A percentile compares a stretch with the other conserved stretches of the same genome.
Conservation (phyloP, 92 coral and sea anemone species). For the Diadumene lineata region DNA sequence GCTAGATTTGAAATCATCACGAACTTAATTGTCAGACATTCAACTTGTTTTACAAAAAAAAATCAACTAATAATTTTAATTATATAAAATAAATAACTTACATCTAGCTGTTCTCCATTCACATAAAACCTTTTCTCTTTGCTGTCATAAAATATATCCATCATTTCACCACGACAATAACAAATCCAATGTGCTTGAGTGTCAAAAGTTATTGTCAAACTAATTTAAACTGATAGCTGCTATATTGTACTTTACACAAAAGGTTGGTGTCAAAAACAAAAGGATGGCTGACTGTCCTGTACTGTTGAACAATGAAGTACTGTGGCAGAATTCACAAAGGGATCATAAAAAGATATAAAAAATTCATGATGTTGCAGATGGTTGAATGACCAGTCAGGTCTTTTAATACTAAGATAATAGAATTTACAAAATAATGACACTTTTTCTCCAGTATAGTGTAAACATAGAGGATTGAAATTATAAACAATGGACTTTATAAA, state of each 20-base stretch:
- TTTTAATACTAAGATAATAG: not conserved
- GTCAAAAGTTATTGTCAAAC: too few species aligned
- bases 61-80: not conserved
- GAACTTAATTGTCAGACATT: too few species aligned
- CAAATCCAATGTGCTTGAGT: too few species aligned
- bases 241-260: not conserved
- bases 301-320: slow-evolving; percentile 36
- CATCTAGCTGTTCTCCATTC: slow-evolving; percentile 51
- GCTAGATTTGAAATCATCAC: too few species aligned
- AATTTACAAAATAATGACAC: not conserved
- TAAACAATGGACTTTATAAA: not conserved
- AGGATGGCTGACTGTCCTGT: not conserved
- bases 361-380: slow-evolving; percentile 3
- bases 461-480: not conserved
- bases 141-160: slow-evolving; percentile 56
- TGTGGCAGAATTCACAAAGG: slow-evolving; percentile 1
- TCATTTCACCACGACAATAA: slow-evolving; percentile 39
- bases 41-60: too few species aligned
- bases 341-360: not conserved
- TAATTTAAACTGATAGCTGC: too few species aligned
- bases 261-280: slow-evolving; percentile 2
- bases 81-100: slow-evolving; percentile 29
- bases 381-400: not conserved
- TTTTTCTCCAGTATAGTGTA: not conserved
- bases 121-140: slow-evolving; percentile 37